Evolutionary conservation across 2,888 invertebrate genomes (phyloP).

Genomic region (Pristionchus entomophagus): DNA sequence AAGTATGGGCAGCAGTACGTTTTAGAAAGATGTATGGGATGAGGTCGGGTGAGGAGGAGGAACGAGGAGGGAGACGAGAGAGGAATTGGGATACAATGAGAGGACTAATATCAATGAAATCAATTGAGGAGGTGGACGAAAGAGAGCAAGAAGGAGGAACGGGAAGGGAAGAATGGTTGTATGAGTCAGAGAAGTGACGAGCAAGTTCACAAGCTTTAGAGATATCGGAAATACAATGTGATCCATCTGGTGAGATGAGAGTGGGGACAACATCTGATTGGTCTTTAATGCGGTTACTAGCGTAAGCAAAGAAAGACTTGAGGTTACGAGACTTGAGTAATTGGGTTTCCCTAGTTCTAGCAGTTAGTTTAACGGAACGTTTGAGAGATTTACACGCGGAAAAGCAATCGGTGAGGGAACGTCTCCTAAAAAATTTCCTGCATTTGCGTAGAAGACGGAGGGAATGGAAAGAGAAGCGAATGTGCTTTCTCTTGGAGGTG

Average conservation of each 20-base stretch:
- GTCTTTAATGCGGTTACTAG: not conserved
- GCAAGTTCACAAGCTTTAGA: not conserved
- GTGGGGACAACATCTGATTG: not conserved
- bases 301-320: not conserved
- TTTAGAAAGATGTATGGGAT: slow-evolving; percentile 35
- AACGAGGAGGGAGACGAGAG: no score
- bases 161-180: not conserved
- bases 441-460: not conserved
- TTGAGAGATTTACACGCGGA: not conserved
- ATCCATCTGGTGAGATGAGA: not conserved
- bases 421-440: not conserved
- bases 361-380: not conserved
- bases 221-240: not conserved
- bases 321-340: not conserved
- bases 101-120: no score
- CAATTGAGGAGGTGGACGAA: not conserved
- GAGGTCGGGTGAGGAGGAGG: not conserved
- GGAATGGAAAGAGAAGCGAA: not conserved
- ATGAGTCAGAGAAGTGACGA: not conserved
- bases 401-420: not conserved
- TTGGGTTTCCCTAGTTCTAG: not conserved
- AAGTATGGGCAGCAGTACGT: not conserved
- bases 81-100: no score
- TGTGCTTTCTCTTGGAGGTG: not conserved
- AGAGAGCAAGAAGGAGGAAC: not conserved